Percentiles rank a stretch among this genome's conserved stretches.
Conservation (phyloP, 2,113 vertebrate species). For the Micronycteris hirsuta region DNA sequence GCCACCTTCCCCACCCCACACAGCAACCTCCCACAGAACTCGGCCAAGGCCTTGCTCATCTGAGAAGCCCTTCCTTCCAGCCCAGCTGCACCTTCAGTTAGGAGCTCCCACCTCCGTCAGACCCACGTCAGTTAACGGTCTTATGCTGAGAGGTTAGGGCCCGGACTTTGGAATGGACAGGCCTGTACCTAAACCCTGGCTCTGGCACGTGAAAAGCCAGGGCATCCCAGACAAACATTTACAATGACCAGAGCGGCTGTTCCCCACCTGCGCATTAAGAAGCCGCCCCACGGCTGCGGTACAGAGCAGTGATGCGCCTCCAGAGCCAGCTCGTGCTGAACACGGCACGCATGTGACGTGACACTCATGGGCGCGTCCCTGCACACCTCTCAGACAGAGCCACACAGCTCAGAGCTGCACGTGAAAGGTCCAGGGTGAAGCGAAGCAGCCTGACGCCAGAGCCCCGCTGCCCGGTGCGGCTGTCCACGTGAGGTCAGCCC, state of each 20-base stretch:
- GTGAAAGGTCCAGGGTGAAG: neutral
- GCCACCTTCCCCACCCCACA: fast-evolving
- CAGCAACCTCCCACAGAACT: neutral
- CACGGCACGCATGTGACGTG: fast-evolving
- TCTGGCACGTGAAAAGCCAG: fast-evolving
- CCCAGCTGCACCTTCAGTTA: neutral
- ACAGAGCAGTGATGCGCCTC: neutral
- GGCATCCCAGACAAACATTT: neutral
- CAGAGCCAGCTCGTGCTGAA: fast-evolving
- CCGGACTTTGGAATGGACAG: neutral
- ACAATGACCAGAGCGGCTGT: fast-evolving
- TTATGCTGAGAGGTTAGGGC: neutral
- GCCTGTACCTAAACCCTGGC: neutral
- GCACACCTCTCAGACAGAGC: neutral
- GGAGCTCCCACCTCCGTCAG: neutral
- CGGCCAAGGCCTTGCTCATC: neutral
- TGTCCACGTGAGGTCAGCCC: fast-evolving
- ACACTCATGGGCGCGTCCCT: fast-evolving
- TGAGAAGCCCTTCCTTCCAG: neutral
- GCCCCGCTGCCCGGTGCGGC: neutral
- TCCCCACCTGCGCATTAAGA: neutral
- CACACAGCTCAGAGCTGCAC: neutral
- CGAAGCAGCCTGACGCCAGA: neutral
- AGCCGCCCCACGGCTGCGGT: neutral
- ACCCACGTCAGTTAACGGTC: neutral